Conservation (phyloP, 2,113 vertebrate species). For the Dipodomys merriami region DNA sequence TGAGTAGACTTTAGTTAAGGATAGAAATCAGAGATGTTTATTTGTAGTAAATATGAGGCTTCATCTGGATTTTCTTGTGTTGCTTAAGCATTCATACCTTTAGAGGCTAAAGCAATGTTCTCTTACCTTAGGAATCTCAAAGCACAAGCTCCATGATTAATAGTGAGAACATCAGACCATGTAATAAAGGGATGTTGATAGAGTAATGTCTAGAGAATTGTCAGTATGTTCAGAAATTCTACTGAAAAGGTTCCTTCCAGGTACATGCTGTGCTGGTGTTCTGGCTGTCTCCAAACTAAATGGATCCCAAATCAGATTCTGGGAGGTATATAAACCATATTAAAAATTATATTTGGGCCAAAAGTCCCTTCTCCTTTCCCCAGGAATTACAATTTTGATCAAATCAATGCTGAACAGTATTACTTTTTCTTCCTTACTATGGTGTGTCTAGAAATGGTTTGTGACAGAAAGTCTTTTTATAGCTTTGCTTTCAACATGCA, state of each 20-base stretch:
- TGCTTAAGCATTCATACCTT: constrained; percentile 23
- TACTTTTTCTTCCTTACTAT: constrained; percentile 75
- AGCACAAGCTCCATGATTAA: neutral
- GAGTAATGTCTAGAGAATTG: neutral
- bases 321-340: constrained; percentile 65
- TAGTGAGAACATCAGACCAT: neutral
- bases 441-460: constrained; percentile 61
- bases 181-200: neutral
- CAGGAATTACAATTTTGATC: constrained; percentile 55
- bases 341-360: constrained; percentile 75
- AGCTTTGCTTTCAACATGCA: constrained; percentile 76
- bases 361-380: constrained; percentile 66
- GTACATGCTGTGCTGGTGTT: neutral
- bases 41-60: constrained; percentile 14
- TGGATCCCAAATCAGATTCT: constrained; percentile 71
- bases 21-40: constrained; percentile 23
- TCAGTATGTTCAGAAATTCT: neutral
- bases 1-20: constrained; percentile 21
- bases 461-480: constrained; percentile 74
- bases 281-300: constrained; percentile 49
- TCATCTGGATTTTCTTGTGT: constrained; percentile 13
- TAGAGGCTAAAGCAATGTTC: neutral
- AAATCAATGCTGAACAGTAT: constrained; percentile 63
- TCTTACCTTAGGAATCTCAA: constrained; percentile 21
- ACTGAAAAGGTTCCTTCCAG: constrained; percentile 1